These are phyloP conservation scores for Oligia latruncula DNA, from an alignment of 2,888 invertebrate genomes.

Conservation along the genomic window DNA sequence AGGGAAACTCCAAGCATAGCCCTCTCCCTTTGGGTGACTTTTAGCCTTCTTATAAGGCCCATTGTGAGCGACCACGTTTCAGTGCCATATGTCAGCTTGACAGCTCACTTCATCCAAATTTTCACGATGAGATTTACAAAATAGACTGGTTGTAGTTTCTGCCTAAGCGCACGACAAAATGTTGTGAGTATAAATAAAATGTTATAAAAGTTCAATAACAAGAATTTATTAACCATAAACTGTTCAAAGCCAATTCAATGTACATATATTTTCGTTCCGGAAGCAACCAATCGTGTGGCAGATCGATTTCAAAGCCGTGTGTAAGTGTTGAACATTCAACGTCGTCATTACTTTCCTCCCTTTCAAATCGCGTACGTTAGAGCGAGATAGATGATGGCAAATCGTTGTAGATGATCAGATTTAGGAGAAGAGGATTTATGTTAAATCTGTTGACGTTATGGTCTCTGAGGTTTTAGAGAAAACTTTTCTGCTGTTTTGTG, in stretches of 20 bases:
- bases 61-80: no score
- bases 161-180: not conserved
- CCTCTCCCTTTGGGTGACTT: no score
- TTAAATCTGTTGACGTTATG: constrained; percentile 47
- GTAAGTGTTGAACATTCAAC: constrained; percentile 49
- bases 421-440: constrained; percentile 49
- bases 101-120: no score
- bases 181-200: not conserved
- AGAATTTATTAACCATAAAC: not conserved
- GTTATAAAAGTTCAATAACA: not conserved
- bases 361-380: constrained; percentile 16
- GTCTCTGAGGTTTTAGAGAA: constrained; percentile 19
- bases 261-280: constrained; percentile 27
- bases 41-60: no score
- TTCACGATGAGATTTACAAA: no score
- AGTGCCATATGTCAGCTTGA: no score
- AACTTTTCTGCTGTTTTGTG: constrained; percentile 11
- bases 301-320: constrained; percentile 52
- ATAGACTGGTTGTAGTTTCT: not conserved
- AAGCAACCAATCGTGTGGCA: constrained; percentile 46
- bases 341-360: constrained; percentile 19
- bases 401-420: constrained; percentile 47
- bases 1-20: no score
- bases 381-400: constrained; percentile 29
- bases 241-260: constrained; percentile 9